Conservation (phyloP, 2,797 vertebrate genomes). For the Rachycentron canadum region DNA sequence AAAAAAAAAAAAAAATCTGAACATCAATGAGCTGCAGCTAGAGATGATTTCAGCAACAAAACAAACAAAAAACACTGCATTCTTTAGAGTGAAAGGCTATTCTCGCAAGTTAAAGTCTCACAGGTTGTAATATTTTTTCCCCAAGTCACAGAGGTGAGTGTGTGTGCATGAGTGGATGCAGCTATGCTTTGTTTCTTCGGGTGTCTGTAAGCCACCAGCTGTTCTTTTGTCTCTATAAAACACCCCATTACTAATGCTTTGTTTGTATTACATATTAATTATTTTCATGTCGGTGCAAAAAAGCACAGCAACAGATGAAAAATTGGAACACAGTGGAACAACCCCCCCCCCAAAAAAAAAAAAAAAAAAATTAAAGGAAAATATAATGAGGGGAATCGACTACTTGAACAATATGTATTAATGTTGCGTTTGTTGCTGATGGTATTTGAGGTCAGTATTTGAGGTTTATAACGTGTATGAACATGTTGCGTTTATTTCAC, state of each 20-base stretch:
- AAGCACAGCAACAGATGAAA: neutral
- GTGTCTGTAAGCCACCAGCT: neutral
- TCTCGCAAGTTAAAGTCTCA: slow-evolving; percentile 13
- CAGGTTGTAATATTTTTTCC: slow-evolving; percentile 1
- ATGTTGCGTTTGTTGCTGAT: neutral
- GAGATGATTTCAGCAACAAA: slow-evolving; percentile 36
- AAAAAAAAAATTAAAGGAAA: neutral
- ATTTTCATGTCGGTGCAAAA: neutral
- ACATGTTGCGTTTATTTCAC: neutral
- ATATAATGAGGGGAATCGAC: too few relatives aligned
- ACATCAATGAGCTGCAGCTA: slow-evolving; percentile 45
- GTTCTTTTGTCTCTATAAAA: slow-evolving; percentile 13
- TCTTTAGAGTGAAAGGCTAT: slow-evolving; percentile 17
- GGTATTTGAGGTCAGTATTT: neutral
- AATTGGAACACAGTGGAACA: neutral
- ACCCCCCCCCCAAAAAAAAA: too few relatives aligned
- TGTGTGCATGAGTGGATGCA: neutral
- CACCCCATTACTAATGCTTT: neutral
- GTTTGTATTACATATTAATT: neutral
- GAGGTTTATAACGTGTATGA: too few relatives aligned
- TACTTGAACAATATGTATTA: neutral
- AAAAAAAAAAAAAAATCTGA: slow-evolving; percentile 28
- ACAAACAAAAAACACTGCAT: slow-evolving; percentile 21
- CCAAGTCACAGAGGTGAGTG: neutral
- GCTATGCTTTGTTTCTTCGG: neutral